Percentiles rank a stretch among this genome's conserved stretches.
Conservation (phyloP, 2,797 vertebrate species). For the Petrocephalus schoutedeni region DNA sequence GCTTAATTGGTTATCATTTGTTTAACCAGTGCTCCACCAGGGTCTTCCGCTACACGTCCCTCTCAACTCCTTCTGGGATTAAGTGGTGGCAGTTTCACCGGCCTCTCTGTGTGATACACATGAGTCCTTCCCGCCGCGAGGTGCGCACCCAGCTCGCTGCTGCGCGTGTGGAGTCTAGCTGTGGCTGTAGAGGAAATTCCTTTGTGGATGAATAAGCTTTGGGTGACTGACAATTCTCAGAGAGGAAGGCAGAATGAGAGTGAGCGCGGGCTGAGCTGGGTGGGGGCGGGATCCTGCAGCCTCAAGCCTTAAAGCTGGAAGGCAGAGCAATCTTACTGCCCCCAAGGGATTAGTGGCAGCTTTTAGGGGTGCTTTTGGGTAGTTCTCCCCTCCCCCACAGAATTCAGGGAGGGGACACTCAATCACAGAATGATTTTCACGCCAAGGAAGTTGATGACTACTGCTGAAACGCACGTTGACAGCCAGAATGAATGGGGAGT, state of each 20-base stretch:
- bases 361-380: neutral
- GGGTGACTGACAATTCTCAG: slow-evolving; percentile 31
- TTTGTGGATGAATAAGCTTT: slow-evolving; percentile 39
- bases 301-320: neutral
- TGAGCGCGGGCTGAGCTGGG: neutral
- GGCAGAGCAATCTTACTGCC: neutral
- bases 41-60: neutral
- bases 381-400: neutral
- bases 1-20: neutral
- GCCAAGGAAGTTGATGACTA: neutral
- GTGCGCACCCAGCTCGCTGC: neutral
- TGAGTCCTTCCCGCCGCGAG: neutral
- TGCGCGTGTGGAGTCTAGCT: slow-evolving; percentile 30
- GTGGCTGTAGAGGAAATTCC: slow-evolving; percentile 34
- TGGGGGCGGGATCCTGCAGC: neutral
- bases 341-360: neutral
- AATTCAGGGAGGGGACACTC: neutral
- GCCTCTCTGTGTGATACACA: neutral
- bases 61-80: neutral
- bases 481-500: neutral
- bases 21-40: neutral
- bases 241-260: slow-evolving; percentile 8
- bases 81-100: neutral
- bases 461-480: neutral
- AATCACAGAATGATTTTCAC: neutral